Percentiles rank a stretch among this genome's conserved stretches.
phyloP scores from a whole-genome alignment of 1,140 invertebrate genomes.

The Hylaeus anthracinus region DNA sequence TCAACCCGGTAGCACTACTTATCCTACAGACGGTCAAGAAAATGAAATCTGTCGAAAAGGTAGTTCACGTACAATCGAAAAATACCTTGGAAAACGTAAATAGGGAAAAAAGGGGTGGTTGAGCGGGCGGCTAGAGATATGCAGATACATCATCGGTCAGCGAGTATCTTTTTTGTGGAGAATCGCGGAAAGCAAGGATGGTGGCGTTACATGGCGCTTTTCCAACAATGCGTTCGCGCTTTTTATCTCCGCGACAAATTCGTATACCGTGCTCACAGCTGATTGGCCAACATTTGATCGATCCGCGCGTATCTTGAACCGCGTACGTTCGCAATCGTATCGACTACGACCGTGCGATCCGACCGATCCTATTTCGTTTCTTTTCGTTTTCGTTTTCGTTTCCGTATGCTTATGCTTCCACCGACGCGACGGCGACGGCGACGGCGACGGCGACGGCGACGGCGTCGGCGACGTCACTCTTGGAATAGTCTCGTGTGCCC shows the following conservation, averaged over 20 bases:
- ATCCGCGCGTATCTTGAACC: not conserved
- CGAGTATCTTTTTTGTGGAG: not conserved
- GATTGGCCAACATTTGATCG: not conserved
- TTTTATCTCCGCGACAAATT: slow-evolving; percentile 44
- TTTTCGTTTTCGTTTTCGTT: too few species aligned
- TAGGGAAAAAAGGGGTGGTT: too few species aligned
- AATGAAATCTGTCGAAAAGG: not conserved
- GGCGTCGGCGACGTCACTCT: too few species aligned
- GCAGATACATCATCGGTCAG: slow-evolving; percentile 7
- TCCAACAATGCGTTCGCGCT: slow-evolving; percentile 53
- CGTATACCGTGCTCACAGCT: not conserved
- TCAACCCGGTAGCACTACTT: slow-evolving; percentile 1
- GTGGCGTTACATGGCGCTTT: slow-evolving; percentile 48
- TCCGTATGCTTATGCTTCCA: too few species aligned
- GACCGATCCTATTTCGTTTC: too few species aligned
- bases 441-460: too few species aligned
- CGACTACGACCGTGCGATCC: too few species aligned
- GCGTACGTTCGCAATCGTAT: too few species aligned
- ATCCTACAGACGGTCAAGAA: slow-evolving; percentile 32
- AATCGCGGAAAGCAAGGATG: not conserved
- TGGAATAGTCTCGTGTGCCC: too few species aligned
- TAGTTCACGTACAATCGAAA: too few species aligned
- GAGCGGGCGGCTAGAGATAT: not conserved
- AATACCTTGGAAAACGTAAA: too few species aligned
- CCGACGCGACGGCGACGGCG: too few species aligned